phyloP scores from a whole-genome alignment of 2,113 vertebrate species.

The Thalassarche chlororhynchos region DNA sequence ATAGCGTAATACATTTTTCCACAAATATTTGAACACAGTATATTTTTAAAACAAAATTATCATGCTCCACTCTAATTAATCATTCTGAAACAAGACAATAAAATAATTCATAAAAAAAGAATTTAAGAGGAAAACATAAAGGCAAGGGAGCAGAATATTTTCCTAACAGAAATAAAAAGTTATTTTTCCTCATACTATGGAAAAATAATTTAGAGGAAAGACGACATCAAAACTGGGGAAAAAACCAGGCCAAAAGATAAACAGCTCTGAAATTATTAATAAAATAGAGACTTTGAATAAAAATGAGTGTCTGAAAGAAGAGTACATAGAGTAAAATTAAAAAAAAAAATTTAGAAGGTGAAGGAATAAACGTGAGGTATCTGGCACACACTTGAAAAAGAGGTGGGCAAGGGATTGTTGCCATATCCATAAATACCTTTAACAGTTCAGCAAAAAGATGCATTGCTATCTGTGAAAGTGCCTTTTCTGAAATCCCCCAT shows the following conservation, averaged over 20 bases:
- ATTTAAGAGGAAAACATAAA: not conserved
- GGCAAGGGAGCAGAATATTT: not conserved
- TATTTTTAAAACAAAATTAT: not conserved
- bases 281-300: not conserved
- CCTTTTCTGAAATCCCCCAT: not conserved
- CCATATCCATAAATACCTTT: conserved; percentile 30
- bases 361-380: conserved; percentile 18
- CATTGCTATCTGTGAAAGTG: conserved; percentile 13
- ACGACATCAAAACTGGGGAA: not conserved
- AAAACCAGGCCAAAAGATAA: not conserved
- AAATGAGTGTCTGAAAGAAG: not conserved
- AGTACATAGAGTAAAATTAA: not conserved
- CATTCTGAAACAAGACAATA: not conserved
- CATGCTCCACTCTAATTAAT: not conserved
- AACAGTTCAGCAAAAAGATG: not conserved
- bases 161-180: not conserved
- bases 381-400: conserved; percentile 10
- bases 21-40: not conserved
- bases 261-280: not conserved
- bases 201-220: not conserved
- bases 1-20: not conserved
- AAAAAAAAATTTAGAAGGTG: not conserved
- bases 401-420: conserved; percentile 1
- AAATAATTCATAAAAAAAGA: not conserved
- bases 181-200: not conserved